Base-by-base conservation (phyloP, 2,888 invertebrate species). In the Agrochola lota region DNA sequence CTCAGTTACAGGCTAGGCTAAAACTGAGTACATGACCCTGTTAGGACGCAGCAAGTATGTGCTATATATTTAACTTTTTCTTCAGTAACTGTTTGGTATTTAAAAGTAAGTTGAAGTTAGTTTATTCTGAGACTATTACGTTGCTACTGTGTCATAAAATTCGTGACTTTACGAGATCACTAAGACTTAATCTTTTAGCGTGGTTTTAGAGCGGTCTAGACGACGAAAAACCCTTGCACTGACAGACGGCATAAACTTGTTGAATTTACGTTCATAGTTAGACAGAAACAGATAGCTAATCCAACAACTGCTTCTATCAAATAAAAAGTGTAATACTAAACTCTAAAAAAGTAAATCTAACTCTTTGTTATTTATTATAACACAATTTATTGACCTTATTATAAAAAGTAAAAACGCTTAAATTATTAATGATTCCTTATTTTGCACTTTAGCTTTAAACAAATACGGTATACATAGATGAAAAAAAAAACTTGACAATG, bases 161-260 rank as follows among this genome's bases (percentile, higher is more conserved):
- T 52, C 52, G 20, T 20, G 52, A 52, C 20, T 52, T 52, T 52
- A 52, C 52, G 52, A 52, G 52, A 52, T 23, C 52, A 52, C 52
- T 23, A 23, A 52, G 52, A 9, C 23, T 52, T 52, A 73, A 74
- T 57, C 75, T 75, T 74, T 75, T 75, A 57, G 75, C n/a, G n/a
- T 57, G 30, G 57, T 75, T 46, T 46, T 46, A 20, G 20, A 74
- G 57, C n/a, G 20, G 75, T 35, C 74, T 59, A 75, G 57, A 75
- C 57, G 9, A 20, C 55, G 15, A 59, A 59, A 59, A 57, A 20
- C 55, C 12, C 8, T 75, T 57, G 17, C 30, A 46, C 15, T 75
- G 57, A n/a, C 20, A 74, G 43, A 46, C 15, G 20, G 15, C 30
- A 30, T n/a, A 75, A 75, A 74, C 11, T 74, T 75, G 74, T 76